phyloP scores from a whole-genome alignment of 2,888 invertebrate genomes.

The Scaptomyza cyrtandrae region DNA sequence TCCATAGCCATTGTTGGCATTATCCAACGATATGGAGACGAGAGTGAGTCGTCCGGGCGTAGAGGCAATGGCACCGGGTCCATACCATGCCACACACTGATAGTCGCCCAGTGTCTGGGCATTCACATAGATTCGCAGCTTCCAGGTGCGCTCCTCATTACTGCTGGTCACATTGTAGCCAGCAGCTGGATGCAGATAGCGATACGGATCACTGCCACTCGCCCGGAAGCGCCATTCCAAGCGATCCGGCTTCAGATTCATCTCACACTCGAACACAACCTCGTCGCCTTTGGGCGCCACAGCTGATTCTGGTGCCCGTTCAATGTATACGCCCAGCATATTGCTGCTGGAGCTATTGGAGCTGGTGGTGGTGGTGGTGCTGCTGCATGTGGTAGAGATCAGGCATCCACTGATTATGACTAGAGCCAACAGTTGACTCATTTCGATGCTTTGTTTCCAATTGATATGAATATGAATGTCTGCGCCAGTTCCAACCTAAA shows the following conservation, averaged over 20 bases:
- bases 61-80: slow-evolving; percentile 92
- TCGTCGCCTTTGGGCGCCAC: slow-evolving; percentile 92
- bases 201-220: slow-evolving; percentile 48
- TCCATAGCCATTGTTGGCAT: slow-evolving; percentile 58
- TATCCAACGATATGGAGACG: slow-evolving; percentile 86
- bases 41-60: slow-evolving; percentile 91
- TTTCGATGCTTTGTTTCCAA: neutral
- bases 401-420: slow-evolving; percentile 13
- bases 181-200: slow-evolving; percentile 55
- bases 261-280: slow-evolving; percentile 92
- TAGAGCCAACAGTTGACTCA: slow-evolving; percentile 19
- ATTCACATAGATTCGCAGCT: slow-evolving; percentile 85
- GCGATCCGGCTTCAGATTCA: slow-evolving; percentile 91
- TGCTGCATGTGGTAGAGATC: slow-evolving; percentile 11
- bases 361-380: neutral
- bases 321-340: slow-evolving; percentile 88
- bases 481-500: no score
- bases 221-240: slow-evolving; percentile 92
- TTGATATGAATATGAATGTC: neutral
- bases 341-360: slow-evolving; percentile 36
- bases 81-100: slow-evolving; percentile 95
- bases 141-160: slow-evolving; percentile 81
- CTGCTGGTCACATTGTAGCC: slow-evolving; percentile 82
- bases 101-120: slow-evolving; percentile 87
- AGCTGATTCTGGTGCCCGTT: slow-evolving; percentile 91